Evolutionary conservation across 1,140 invertebrate genomes (phyloP).

Genomic region (Onthophagus taurus): DNA sequence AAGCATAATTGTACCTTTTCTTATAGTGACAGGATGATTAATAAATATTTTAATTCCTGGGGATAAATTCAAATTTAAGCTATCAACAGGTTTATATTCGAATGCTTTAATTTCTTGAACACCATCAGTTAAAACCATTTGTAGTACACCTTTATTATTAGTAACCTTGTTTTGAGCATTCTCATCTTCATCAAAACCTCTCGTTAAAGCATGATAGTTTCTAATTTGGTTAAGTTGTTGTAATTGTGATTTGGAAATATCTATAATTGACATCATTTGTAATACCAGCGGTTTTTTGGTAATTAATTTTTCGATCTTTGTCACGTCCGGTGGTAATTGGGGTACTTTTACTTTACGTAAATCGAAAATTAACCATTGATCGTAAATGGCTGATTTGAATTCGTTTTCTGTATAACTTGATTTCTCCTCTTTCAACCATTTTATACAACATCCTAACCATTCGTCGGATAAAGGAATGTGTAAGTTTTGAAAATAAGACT

Average conservation of each 20-base stretch:
- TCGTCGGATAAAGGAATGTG: constrained; percentile 23
- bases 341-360: constrained; percentile 45
- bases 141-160: constrained; percentile 53
- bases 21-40: constrained; percentile 57
- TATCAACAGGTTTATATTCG: constrained; percentile 58
- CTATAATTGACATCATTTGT: constrained; percentile 38
- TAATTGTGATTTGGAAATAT: constrained; percentile 47
- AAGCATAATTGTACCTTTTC: constrained; percentile 60
- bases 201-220: constrained; percentile 45
- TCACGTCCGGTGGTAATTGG: constrained; percentile 46
- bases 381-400: constrained; percentile 24
- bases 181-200: constrained; percentile 41
- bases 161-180: constrained; percentile 33
- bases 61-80: constrained; percentile 48
- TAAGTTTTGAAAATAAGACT: constrained; percentile 22
- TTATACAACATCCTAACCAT: constrained; percentile 32
- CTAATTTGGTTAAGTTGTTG: constrained; percentile 54
- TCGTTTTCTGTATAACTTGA: constrained; percentile 23
- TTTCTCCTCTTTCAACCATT: constrained; percentile 29
- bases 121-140: constrained; percentile 69
- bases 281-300: constrained; percentile 47
- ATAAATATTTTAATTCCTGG: constrained; percentile 57
- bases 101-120: constrained; percentile 57
- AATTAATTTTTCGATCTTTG: constrained; percentile 33
- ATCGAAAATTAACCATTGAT: constrained; percentile 55